Conservation (phyloP, 2,888 invertebrate species). For the Microchrysa polita region DNA sequence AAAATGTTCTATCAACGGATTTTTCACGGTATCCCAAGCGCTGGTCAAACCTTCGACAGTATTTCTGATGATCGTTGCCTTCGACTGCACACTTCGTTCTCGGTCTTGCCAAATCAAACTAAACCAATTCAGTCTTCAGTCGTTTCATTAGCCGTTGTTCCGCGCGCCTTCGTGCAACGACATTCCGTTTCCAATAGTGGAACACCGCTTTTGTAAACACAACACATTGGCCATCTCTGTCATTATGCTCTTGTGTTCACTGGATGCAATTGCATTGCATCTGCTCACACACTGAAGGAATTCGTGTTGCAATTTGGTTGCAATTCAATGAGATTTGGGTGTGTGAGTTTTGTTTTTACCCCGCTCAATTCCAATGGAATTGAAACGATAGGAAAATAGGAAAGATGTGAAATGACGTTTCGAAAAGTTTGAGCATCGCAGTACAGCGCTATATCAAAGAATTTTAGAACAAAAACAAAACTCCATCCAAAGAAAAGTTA, state of each 20-base stretch:
- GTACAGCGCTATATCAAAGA: too few relatives aligned
- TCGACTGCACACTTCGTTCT: not conserved
- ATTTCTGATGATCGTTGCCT: constrained; percentile 16
- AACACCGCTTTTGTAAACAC: constrained; percentile 27
- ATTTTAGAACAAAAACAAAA: too few relatives aligned
- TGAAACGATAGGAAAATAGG: too few relatives aligned
- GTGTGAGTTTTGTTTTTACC: constrained; percentile 25
- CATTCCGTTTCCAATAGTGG: constrained; percentile 18
- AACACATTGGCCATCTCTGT: not conserved
- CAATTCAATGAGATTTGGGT: not conserved
- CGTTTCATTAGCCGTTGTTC: constrained; percentile 14
- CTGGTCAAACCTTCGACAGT: too few relatives aligned
- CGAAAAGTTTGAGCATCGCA: too few relatives aligned
- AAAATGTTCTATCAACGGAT: not conserved
- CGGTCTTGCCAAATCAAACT: constrained; percentile 29
- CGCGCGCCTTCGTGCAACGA: constrained; percentile 28
- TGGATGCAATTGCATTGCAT: not conserved
- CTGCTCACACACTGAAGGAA: not conserved
- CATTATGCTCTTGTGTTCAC: not conserved
- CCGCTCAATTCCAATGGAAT: too few relatives aligned
- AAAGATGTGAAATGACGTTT: too few relatives aligned
- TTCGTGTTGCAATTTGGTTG: too few relatives aligned
- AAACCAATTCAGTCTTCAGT: too few relatives aligned
- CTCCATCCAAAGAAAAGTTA: too few relatives aligned
- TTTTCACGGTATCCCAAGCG: constrained; percentile 2